Conservation (phyloP, 2,797 vertebrate species). For the Phrynocephalus vlangalii region DNA sequence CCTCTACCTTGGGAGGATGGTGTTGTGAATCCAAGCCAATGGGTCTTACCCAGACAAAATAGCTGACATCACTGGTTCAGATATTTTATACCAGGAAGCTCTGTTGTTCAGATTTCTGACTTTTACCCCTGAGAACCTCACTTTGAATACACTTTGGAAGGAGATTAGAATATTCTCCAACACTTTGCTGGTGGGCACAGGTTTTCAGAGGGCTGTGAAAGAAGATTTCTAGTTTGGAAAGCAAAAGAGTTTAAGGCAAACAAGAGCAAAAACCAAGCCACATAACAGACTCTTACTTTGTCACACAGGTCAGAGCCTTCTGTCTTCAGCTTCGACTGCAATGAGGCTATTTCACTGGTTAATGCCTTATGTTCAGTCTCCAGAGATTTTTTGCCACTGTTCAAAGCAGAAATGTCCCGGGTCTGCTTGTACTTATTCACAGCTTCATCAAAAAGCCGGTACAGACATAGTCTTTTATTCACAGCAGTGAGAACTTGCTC, state of each 20-base stretch:
- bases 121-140: not conserved
- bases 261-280: not conserved
- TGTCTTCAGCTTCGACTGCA: conserved; percentile 93
- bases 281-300: conserved; percentile 80
- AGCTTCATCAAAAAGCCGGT: conserved; percentile 95
- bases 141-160: not conserved
- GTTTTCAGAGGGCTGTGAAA: not conserved
- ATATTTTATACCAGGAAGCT: not conserved
- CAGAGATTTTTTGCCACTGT: conserved; percentile 91
- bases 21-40: not conserved
- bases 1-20: not conserved
- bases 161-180: conserved; percentile 9
- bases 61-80: not conserved
- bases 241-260: not conserved
- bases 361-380: conserved; percentile 93
- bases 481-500: conserved; percentile 97
- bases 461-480: conserved; percentile 95
- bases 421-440: conserved; percentile 97
- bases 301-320: conserved; percentile 96
- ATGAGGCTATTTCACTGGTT: conserved; percentile 88
- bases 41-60: not conserved
- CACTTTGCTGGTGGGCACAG: not conserved
- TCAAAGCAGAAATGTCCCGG: conserved; percentile 90
- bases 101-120: not conserved
- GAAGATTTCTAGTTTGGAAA: not conserved